Base-by-base conservation (phyloP, 2,888 invertebrate species). In the Coecobrya sp. region DNA sequence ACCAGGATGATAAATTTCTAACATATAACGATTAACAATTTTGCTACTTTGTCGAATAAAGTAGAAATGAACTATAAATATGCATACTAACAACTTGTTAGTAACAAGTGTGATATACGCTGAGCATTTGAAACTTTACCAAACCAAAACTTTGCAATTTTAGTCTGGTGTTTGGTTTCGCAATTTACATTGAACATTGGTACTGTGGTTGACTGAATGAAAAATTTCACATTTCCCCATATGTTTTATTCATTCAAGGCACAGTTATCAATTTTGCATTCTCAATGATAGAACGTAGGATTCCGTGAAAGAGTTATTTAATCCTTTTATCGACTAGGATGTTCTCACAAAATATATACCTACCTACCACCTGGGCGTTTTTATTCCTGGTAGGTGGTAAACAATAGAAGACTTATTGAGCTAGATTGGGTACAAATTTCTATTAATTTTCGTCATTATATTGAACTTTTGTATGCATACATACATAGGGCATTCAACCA, bases 251-350 rank as follows among this genome's bases (percentile, higher is more conserved):
- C 5, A 65, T 27, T 27, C 11, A 65, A 65, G 25, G 65, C 11
- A 65, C 19, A n/a, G n/a, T n/a, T n/a, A n/a, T n/a, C 65, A 65
- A 65, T 65, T 62, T 62, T 62, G 19, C 59, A 62, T 62, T 22
- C 7, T 36, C 36, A 36, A 36, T 7, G 36, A 36, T 36, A 2
- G 36, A 4, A 36, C 36, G 3, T 36, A 36, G 2, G 7, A 7
- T 36, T 7, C 7, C 36, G 7, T 36, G 36, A 16, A 19, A 19
- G 4, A 7, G 2, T 65, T 65, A n/a, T 25, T 65, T 27, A 1
- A 65, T 27, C 25, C 11, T 27, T 65, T 25, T 65, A 65, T n/a
- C n/a, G 65, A 65, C 65, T 65, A 65, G 0, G 0, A 3, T n/a
- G 7, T 36, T 36, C 2, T 36, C 36, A 36, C 1, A 22, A 62